These are phyloP conservation scores for Trichosurus vulpecula DNA, from an alignment of 2,797 vertebrate genomes.

Conservation along the genomic window DNA sequence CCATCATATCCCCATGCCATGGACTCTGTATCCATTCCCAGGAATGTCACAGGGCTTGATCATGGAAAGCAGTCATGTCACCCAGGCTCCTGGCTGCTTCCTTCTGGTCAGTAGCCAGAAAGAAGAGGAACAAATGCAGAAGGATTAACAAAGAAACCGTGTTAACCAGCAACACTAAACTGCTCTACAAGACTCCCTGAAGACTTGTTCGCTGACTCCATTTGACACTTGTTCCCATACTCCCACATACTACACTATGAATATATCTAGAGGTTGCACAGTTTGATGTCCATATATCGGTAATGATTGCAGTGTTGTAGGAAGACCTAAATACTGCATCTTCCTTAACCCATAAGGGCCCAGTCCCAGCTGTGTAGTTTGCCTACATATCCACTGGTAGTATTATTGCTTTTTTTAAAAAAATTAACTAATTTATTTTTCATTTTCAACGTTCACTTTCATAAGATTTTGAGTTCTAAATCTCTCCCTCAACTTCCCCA, in stretches of 20 bases:
- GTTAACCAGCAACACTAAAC: background rate
- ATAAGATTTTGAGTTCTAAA: no score
- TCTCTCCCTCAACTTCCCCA: no score
- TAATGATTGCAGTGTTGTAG: background rate
- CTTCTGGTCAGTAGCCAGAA: background rate
- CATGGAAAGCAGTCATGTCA: background rate
- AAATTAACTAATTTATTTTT: no score
- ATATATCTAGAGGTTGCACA: background rate
- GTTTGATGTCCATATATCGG: background rate
- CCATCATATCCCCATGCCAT: background rate
- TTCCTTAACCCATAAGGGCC: background rate
- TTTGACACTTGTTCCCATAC: background rate
- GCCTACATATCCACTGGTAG: background rate
- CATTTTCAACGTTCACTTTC: no score
- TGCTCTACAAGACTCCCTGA: background rate
- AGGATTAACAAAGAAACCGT: background rate
- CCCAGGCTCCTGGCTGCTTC: background rate
- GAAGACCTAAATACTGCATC: background rate
- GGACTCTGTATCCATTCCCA: background rate
- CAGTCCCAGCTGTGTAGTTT: background rate
- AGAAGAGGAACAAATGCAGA: background rate
- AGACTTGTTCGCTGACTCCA: background rate
- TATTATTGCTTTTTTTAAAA: background rate
- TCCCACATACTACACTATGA: background rate
- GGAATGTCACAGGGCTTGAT: background rate